phyloP scores from a whole-genome alignment of 2,797 vertebrate species.

The Microchirus variegatus region DNA sequence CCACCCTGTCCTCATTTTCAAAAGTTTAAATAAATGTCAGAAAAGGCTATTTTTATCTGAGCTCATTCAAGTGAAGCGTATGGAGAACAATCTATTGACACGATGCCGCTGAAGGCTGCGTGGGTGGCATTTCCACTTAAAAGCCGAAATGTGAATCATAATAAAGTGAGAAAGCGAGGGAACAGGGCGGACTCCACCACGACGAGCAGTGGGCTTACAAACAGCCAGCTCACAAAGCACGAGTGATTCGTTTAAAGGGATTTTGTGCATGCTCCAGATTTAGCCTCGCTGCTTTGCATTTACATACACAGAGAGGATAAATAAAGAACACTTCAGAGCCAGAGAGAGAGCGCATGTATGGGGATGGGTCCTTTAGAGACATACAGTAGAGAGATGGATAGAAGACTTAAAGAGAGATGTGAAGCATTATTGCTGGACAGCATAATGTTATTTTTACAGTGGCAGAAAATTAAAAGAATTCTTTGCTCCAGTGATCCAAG shows the following conservation, averaged over 20 bases:
- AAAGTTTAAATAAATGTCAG: constrained; percentile 61
- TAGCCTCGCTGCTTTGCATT: constrained; percentile 63
- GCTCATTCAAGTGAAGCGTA: constrained; percentile 59
- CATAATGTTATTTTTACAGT: constrained; percentile 68
- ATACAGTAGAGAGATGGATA: constrained; percentile 10
- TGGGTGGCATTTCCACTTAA: constrained; percentile 76
- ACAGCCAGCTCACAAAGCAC: constrained; percentile 63
- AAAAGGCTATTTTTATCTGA: constrained; percentile 60
- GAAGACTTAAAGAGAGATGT: constrained; percentile 19
- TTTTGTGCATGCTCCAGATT: constrained; percentile 64
- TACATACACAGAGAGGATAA: constrained; percentile 47
- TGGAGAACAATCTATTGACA: constrained; percentile 66
- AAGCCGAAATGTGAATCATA: constrained; percentile 67
- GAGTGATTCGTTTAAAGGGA: constrained; percentile 73
- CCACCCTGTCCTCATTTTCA: constrained; percentile 41
- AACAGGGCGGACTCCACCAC: constrained; percentile 44
- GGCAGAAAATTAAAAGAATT: constrained; percentile 61
- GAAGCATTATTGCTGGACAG: constrained; percentile 33
- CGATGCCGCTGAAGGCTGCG: constrained; percentile 63
- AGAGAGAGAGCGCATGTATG: constrained; percentile 4
- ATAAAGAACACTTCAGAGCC: constrained; percentile 35
- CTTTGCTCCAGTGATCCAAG: constrained; percentile 37
- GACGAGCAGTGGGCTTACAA: constrained; percentile 54
- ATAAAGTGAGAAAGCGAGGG: constrained; percentile 58
- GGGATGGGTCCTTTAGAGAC: constrained; percentile 9